Evolutionary conservation across 2,797 vertebrate species (phyloP).

Genomic region (Rousettus madagascariensis): DNA sequence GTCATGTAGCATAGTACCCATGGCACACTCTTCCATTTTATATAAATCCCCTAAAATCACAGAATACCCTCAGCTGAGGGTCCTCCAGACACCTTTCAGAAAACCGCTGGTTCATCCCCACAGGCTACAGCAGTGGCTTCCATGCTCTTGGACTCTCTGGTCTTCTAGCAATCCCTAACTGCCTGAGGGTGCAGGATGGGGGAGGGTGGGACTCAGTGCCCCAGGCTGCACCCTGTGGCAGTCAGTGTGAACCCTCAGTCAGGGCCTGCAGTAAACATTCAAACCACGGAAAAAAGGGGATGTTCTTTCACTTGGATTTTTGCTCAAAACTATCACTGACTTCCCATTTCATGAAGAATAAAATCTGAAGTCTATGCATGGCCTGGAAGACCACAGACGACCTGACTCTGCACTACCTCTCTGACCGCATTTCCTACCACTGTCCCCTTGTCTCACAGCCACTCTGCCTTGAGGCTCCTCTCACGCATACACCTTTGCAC

Average conservation of each 20-base stretch:
- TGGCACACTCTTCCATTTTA: not conserved
- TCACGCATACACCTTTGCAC: not conserved
- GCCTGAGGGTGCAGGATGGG: too few relatives aligned
- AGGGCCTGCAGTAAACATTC: not conserved
- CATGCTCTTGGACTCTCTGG: not conserved
- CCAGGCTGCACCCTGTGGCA: fast-evolving
- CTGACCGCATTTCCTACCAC: not conserved
- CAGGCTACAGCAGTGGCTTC: not conserved
- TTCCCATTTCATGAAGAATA: not conserved
- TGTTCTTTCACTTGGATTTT: not conserved
- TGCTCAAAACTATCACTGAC: not conserved
- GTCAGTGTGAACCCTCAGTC: too few relatives aligned
- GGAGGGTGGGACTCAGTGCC: not conserved
- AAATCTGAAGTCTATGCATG: not conserved
- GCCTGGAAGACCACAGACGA: not conserved
- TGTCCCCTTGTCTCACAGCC: not conserved
- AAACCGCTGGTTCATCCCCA: not conserved
- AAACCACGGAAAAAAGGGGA: not conserved
- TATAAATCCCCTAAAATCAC: not conserved
- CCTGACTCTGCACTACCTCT: not conserved
- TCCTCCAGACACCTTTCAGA: not conserved
- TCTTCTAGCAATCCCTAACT: not conserved
- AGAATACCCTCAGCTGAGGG: not conserved
- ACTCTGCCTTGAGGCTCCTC: not conserved
- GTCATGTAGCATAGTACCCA: not conserved